Conservation (phyloP, 2,113 vertebrate species). For the Chinchilla lanigera region DNA sequence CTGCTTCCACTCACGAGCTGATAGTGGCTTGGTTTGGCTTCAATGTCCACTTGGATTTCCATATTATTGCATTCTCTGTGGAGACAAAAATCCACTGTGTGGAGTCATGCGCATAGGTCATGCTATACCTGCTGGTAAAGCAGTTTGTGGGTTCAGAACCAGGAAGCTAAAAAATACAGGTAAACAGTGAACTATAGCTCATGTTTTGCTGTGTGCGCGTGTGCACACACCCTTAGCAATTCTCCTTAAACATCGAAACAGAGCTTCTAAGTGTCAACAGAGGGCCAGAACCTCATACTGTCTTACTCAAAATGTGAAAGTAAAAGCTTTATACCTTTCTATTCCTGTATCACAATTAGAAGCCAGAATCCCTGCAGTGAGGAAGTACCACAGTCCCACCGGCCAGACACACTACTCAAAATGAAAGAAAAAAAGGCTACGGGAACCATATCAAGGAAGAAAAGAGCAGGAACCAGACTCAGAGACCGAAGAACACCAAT, state of each 20-base stretch:
- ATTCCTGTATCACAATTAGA: neutral
- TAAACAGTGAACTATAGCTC: slow-evolving; percentile 20
- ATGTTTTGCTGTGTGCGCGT: neutral
- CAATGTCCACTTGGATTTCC: slow-evolving; percentile 99
- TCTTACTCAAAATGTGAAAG: slow-evolving; percentile 46
- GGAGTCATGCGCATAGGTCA: slow-evolving; percentile 65
- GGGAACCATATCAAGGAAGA: slow-evolving; percentile 16
- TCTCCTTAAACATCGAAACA: slow-evolving; percentile 56
- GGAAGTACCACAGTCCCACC: neutral
- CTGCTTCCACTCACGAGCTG: slow-evolving; percentile 94
- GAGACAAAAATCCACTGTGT: slow-evolving; percentile 60
- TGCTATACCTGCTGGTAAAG: slow-evolving; percentile 58
- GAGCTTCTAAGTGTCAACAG: slow-evolving; percentile 48
- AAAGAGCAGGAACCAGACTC: slow-evolving; percentile 20
- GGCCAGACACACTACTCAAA: slow-evolving; percentile 49
- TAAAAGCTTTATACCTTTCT: slow-evolving; percentile 37
- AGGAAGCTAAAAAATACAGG: slow-evolving; percentile 52
- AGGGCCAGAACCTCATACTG: slow-evolving; percentile 12
- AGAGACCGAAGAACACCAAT: slow-evolving; percentile 20
- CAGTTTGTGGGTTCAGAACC: slow-evolving; percentile 62
- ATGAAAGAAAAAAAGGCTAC: slow-evolving; percentile 21
- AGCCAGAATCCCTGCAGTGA: slow-evolving; percentile 38
- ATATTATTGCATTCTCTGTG: slow-evolving; percentile 97
- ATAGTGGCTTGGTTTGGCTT: slow-evolving; percentile 98
- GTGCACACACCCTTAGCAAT: neutral